Conservation (phyloP, 2,797 vertebrate species). For the Danio choprae region DNA sequence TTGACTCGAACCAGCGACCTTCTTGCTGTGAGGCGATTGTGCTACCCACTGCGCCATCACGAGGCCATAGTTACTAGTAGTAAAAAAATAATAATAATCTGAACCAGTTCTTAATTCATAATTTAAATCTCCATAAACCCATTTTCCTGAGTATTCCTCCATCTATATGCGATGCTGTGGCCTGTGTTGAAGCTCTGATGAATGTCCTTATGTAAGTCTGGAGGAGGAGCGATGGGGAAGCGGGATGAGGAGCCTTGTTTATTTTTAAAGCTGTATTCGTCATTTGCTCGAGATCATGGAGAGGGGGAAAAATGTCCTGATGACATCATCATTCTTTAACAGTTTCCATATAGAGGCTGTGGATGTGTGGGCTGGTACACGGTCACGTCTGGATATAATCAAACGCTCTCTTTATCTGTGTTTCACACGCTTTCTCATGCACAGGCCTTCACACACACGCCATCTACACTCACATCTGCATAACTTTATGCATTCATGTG, state of each 20-base stretch:
- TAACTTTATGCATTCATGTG: too few species aligned
- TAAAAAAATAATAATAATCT: too few species aligned
- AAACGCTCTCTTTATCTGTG: constrained; percentile 55
- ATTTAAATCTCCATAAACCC: too few species aligned
- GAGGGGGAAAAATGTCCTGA: constrained; percentile 53
- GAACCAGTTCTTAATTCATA: too few species aligned
- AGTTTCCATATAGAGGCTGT: constrained; percentile 79
- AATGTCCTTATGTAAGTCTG: constrained; percentile 72
- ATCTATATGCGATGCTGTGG: background rate
- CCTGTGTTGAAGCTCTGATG: constrained; percentile 36
- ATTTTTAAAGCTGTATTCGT: constrained; percentile 62
- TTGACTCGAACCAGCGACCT: too few species aligned
- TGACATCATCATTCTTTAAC: constrained; percentile 75
- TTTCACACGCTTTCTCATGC: constrained; percentile 50
- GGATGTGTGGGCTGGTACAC: constrained; percentile 72
- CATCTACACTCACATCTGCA: background rate
- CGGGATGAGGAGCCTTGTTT: constrained; percentile 56
- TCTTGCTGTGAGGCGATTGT: too few species aligned
- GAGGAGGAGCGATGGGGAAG: constrained; percentile 15
- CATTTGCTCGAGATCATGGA: constrained; percentile 61
- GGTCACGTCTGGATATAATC: constrained; percentile 79
- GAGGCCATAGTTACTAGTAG: too few species aligned
- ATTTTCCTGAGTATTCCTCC: background rate
- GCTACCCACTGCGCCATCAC: too few species aligned
- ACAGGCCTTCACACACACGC: constrained; percentile 33